phyloP scores from a whole-genome alignment of 2,113 vertebrate species.

The Trematocara marginatum region DNA sequence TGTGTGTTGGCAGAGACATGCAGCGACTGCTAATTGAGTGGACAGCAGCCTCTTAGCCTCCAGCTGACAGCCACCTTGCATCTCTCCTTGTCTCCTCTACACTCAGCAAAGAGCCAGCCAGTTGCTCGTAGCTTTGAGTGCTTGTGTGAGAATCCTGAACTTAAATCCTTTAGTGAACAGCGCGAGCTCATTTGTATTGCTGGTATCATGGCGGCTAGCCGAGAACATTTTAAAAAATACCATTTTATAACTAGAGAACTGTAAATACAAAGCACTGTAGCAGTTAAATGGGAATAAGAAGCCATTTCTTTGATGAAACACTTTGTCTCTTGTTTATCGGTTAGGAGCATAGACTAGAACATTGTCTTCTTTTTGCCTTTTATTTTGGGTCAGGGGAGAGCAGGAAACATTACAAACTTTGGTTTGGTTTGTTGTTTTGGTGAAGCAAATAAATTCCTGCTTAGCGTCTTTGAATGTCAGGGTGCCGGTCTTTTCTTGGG shows the following conservation, averaged over 20 bases:
- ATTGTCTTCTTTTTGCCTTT: background rate
- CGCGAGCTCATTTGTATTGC: background rate
- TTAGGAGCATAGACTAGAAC: background rate
- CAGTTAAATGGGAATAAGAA: background rate
- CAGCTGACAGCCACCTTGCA: background rate
- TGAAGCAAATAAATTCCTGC: background rate
- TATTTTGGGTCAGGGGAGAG: background rate
- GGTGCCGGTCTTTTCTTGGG: background rate
- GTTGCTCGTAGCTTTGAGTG: background rate
- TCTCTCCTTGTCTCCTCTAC: background rate
- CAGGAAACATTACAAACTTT: background rate
- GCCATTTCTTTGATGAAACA: background rate
- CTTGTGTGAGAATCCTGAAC: background rate
- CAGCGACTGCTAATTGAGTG: background rate
- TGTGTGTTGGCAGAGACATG: background rate
- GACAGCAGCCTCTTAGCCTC: background rate
- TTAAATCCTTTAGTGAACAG: background rate
- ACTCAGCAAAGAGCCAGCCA: background rate
- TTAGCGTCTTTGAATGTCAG: background rate
- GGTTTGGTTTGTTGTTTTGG: background rate
- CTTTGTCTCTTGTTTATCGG: background rate
- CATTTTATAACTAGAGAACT: background rate
- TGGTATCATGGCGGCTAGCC: background rate
- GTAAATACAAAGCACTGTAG: background rate
- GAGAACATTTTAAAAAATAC: background rate